A percentile compares a stretch with the other conserved stretches of the same genome.
These are phyloP conservation scores for Phania funesta DNA, from an alignment of 2,888 invertebrate genomes.

Conservation along the genomic window DNA sequence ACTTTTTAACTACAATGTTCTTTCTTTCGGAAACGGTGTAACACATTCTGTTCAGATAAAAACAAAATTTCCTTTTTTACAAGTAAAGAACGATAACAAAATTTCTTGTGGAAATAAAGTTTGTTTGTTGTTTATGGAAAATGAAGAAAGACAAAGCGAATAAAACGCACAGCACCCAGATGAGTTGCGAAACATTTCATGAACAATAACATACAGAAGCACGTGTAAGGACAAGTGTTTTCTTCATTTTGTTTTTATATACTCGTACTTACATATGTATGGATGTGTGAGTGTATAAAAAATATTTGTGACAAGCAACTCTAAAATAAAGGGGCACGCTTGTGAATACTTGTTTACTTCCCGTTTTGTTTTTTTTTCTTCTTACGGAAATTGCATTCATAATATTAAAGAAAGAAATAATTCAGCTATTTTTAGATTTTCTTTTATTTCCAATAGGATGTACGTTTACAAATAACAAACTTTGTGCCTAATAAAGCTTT, in stretches of 20 bases:
- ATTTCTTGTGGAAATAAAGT: slow-evolving; percentile 33
- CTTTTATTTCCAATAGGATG: too few relatives aligned
- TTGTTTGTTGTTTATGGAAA: slow-evolving; percentile 47
- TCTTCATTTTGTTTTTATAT: neutral
- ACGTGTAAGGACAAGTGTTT: slow-evolving; percentile 28
- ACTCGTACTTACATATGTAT: neutral
- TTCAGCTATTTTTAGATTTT: neutral
- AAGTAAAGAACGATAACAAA: slow-evolving; percentile 24
- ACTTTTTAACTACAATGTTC: neutral
- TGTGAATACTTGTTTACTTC: too few relatives aligned
- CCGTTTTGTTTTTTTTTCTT: neutral
- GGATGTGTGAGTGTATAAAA: neutral
- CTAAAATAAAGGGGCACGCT: neutral
- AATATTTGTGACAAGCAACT: neutral
- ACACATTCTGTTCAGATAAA: neutral
- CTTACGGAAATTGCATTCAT: slow-evolving; percentile 64
- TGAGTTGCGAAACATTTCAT: slow-evolving; percentile 15
- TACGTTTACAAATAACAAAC: too few relatives aligned
- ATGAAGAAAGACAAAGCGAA: neutral
- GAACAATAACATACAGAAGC: neutral
- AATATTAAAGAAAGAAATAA: neutral
- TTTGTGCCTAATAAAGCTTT: too few relatives aligned
- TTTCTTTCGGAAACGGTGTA: slow-evolving; percentile 8
- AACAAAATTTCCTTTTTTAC: slow-evolving; percentile 48
- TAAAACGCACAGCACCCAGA: neutral